A percentile compares a stretch with the other conserved stretches of the same genome.
These are phyloP conservation scores for Gila robusta DNA, from an alignment of 2,797 vertebrate genomes.

Conservation along the genomic window DNA sequence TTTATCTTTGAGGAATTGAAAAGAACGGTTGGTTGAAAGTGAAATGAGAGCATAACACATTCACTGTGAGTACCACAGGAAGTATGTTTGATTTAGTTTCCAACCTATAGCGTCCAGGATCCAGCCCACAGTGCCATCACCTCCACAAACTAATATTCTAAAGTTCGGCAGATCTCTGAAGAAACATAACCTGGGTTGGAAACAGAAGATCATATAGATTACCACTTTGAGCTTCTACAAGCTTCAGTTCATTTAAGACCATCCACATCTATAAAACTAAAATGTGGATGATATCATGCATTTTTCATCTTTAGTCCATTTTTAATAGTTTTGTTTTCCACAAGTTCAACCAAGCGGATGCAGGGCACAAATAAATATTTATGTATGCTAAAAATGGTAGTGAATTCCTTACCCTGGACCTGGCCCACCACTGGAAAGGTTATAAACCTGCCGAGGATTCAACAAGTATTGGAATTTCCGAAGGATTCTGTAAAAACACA, in stretches of 20 bases:
- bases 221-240: not conserved
- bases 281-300: not conserved
- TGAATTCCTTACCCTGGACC: conserved; percentile 82
- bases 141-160: conserved; percentile 91
- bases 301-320: not conserved
- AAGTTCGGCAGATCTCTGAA: conserved; percentile 85
- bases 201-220: not conserved
- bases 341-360: not conserved
- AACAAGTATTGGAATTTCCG: conserved; percentile 91
- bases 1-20: conserved; percentile 82
- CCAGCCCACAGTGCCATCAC: conserved; percentile 95
- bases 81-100: conserved; percentile 15
- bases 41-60: not conserved
- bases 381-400: conserved; percentile 11
- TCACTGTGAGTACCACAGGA: not conserved
- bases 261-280: not conserved
- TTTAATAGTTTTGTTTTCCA: not conserved
- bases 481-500: conserved; percentile 82
- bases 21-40: conserved; percentile 16
- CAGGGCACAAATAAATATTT: not conserved
- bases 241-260: not conserved
- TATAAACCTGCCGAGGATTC: conserved; percentile 93
- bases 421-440: conserved; percentile 87
- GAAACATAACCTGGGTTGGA: conserved; percentile 83
- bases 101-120: conserved; percentile 92